These are phyloP conservation scores for Hyles euphorbiae DNA, from an alignment of 1,140 invertebrate species.

Conservation along the genomic window DNA sequence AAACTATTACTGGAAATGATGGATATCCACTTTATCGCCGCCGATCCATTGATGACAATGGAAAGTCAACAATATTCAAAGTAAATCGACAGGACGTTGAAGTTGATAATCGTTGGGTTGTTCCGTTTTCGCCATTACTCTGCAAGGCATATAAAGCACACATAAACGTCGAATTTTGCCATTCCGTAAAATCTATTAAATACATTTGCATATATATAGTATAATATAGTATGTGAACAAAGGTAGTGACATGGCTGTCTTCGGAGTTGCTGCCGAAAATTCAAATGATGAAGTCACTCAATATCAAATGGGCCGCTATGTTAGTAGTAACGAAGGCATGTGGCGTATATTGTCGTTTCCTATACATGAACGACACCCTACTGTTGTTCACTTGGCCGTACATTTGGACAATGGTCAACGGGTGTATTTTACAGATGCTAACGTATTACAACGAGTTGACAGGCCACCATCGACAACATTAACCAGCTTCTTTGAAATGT, in stretches of 20 bases:
- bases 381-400: conserved; percentile 39
- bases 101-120: conserved; percentile 1
- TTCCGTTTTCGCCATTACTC: conserved; percentile 1
- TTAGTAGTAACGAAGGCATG: conserved; percentile 12
- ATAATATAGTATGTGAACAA: conserved; percentile 9
- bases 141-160: neutral
- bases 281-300: conserved; percentile 1
- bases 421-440: conserved; percentile 36
- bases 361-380: conserved; percentile 14
- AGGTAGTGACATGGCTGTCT: conserved; percentile 5
- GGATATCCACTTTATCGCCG: too few species aligned
- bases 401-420: conserved; percentile 62
- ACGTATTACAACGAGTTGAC: conserved; percentile 22
- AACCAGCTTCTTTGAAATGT: conserved; percentile 51
- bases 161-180: neutral
- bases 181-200: conserved; percentile 3
- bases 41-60: too few species aligned
- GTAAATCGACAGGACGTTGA: neutral
- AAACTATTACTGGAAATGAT: too few species aligned
- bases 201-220: too few species aligned
- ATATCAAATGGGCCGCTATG: neutral
- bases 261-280: neutral
- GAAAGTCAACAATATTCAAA: neutral
- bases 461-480: conserved; percentile 50
- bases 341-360: conserved; percentile 11